phyloP scores from a whole-genome alignment of 2,888 invertebrate genomes.

The Melinaea menophilus region DNA sequence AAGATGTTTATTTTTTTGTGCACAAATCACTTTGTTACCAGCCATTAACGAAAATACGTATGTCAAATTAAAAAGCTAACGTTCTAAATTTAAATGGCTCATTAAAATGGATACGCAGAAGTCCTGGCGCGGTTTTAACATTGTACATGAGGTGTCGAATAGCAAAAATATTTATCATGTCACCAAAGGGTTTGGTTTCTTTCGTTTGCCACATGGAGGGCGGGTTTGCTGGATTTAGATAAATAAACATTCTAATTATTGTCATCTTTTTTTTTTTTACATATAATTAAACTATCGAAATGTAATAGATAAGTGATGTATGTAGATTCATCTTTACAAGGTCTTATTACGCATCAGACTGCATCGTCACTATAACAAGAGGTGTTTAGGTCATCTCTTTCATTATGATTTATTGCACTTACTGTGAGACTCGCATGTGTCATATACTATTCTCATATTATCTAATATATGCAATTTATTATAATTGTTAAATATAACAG shows the following conservation, averaged over 20 bases:
- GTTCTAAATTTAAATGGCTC: conserved; percentile 53
- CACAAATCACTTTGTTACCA: not conserved
- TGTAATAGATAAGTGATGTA: not conserved
- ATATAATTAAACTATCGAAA: not conserved
- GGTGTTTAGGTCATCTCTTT: conserved; percentile 24
- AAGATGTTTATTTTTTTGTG: not conserved
- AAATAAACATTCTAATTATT: conserved; percentile 11
- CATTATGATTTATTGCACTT: conserved; percentile 26
- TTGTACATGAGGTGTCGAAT: conserved; percentile 54
- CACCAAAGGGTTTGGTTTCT: conserved; percentile 57
- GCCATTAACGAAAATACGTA: conserved; percentile 27
- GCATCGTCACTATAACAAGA: conserved; percentile 5
- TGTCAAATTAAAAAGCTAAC: conserved; percentile 49
- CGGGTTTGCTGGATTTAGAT: conserved; percentile 29
- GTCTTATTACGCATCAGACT: conserved; percentile 1
- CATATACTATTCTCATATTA: conserved; percentile 23
- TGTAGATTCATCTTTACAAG: not conserved
- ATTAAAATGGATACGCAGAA: conserved; percentile 54
- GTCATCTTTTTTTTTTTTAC: not conserved
- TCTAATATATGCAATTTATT: conserved; percentile 1
- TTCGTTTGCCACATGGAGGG: conserved; percentile 41
- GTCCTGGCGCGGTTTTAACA: conserved; percentile 37
- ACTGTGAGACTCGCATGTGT: conserved; percentile 16
- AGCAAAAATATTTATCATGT: conserved; percentile 65
- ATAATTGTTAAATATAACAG: not conserved